Conservation (phyloP, 2,797 vertebrate genomes). For the Alca torda region DNA sequence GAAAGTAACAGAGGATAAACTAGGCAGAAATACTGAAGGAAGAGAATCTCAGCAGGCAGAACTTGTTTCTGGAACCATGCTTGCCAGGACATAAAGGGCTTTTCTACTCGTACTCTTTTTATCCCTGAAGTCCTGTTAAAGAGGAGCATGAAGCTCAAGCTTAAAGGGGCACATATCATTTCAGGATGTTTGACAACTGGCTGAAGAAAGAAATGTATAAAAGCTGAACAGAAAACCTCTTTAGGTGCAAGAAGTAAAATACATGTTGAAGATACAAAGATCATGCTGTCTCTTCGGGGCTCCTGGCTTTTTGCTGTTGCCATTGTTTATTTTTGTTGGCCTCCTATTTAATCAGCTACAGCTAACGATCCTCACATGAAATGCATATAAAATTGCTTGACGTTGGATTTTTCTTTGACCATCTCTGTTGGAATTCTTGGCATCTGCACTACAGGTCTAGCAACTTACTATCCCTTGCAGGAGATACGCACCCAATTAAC, state of each 20-base stretch:
- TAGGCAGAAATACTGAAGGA: slow-evolving; percentile 42
- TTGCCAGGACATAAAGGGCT: slow-evolving; percentile 45
- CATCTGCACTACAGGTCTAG: neutral
- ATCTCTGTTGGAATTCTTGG: neutral
- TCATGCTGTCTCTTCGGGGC: neutral
- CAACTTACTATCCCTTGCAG: neutral
- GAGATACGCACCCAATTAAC: neutral
- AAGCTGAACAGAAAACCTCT: neutral
- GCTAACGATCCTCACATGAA: neutral
- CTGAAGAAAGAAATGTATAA: neutral
- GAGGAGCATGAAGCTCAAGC: neutral
- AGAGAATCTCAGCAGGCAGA: slow-evolving; percentile 51
- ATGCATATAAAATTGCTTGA: neutral
- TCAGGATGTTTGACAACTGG: neutral
- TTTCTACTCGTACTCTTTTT: slow-evolving; percentile 19
- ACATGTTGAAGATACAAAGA: neutral
- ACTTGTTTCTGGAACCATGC: slow-evolving; percentile 15
- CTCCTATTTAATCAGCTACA: neutral
- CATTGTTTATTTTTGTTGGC: neutral
- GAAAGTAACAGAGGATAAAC: slow-evolving; percentile 45
- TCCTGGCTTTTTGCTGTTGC: neutral
- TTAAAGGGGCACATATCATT: neutral
- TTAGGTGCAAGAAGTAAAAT: neutral
- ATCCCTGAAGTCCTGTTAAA: slow-evolving; percentile 23
- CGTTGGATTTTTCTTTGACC: neutral